Base-by-base conservation (phyloP, 2,888 invertebrate genomes). In the Operophtera brumata region DNA sequence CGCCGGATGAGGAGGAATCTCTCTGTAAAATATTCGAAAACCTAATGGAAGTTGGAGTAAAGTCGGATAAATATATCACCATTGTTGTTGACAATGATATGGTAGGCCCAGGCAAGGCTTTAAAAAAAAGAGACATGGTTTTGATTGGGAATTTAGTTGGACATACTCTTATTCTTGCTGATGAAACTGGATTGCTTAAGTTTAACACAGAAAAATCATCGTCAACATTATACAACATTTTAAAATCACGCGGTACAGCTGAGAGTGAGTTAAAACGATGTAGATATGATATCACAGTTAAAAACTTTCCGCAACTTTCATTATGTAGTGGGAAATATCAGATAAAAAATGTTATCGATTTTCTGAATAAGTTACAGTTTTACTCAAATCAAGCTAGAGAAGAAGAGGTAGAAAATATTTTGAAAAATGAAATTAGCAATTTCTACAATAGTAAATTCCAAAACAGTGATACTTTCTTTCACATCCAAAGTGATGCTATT, bases 301-400 rank as follows among this genome's bases (percentile, higher is more conserved):
- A 47, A 9, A 43, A 39, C 2, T 55, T 55, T 47, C 55, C 55
- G n/a, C 37, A 50, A 37, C 43, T 51, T 11, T 25, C 39, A 12
- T 42, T 55, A n/a, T 30, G 25, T 2, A 30, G 11, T 20, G 42
- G 13, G 7, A 28, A 11, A 6, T 6, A 42, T 28, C 42, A 34
- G 7, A 47, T 11, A 39, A 35, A 34, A 5, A 8, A 35, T 4
- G 8, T 48, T 7, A 39, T 13, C 8, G 32, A 54, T 3, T 60
- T 60, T 41, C 39, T 54, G 3, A n/a, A 54, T 25, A 48, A 26
- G 12, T 39, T 69, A 10, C 40, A 39, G 11, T 63, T 70, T 55
- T 67, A 61, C 39, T 67, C 69, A 5, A 66, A 68, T 57, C 69
- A 70, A 57, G 63, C 62, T 1, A 60, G 53, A 28, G 68, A 70